Base-by-base conservation (phyloP, 2,888 invertebrate genomes). In the Deilephila elpenor region DNA sequence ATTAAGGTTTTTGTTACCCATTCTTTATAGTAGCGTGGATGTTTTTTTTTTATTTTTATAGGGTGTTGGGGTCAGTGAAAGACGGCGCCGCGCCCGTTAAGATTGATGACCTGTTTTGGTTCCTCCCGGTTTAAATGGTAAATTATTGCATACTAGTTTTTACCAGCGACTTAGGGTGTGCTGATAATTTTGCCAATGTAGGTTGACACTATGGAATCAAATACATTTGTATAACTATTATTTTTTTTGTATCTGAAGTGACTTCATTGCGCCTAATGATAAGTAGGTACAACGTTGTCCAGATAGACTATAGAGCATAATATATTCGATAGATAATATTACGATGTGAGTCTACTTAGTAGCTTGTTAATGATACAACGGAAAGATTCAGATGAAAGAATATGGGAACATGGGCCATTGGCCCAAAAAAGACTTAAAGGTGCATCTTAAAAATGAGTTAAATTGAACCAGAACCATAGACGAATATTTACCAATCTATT, bases 61-160 rank as follows among this genome's bases (percentile, higher is more conserved):
- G 89, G 91, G 92, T 92, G 93, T 92, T 89, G 88, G 89, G 89
- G 88, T 89, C 89, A 89, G 88, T 86, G 89, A 86, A 88, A 88
- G 89, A 87, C 88, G 91, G 93, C 92, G 90, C 91, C 92, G 88
- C 75, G 82, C 76, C 81, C 80, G 82, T 74, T 80, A 89, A 92
- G 92, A 93, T 93, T 93, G 90, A 93, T 92, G 91, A 86, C 83
- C 86, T 84, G 84, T 86, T 87, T 85, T 78, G 86, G 80, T 84
- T 83, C 83, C 83, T 89, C 84, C 85, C 83, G 83, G 82, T 84
- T 83, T 84, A 82, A 83, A 84, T 82, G 59, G 44, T 71, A 60
- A 71, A 84, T 83, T 83, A 80, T 77, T 83, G 84, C 51, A 67
- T 67, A 67, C 67, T 67, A 51, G 44, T 51, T 67, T 67, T 67